Base-by-base conservation (phyloP, 1,140 invertebrate species). In the Rhyzopertha dominica region DNA sequence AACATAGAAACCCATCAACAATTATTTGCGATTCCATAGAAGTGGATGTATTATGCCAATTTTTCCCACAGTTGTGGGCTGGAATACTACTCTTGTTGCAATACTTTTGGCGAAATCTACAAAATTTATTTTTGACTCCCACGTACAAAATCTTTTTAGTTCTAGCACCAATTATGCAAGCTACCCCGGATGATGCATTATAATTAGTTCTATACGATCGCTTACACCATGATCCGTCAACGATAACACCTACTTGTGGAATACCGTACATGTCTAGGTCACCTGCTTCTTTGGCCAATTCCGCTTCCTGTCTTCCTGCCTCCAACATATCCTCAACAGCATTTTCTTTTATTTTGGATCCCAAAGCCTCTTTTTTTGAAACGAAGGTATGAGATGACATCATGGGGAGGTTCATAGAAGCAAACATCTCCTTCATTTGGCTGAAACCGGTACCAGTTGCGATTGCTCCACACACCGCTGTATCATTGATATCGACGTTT, bases 21-120 rank as follows among this genome's bases (percentile, higher is more conserved):
- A 68, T 57, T 7, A 62, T 58, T 22, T 55, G 52, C 3, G 53
- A 13, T 52, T 69, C 64, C 67, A 70, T 70, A 5, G 39, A 35
- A 7, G 57, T 59, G 4, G 62, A 60, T 3, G 48, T 16, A 1
- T 43, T 46, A 4, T 16, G 14, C 37, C 51, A 58, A 39, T 55
- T 55, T 49, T 58, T 37, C 32, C 22, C 51, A 53, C 41, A 39
- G 32, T 38, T 34, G 16, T 47, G 16, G 23, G 34, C 14, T 22
- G n/a, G n/a, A n/a, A n/a, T n/a, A n/a, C n/a, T n/a, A n/a, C n/a
- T n/a, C n/a, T n/a, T n/a, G n/a, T n/a, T n/a, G 18, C 54, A 53
- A 43, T 60, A 58, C 22, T 60, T 50, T n/a, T n/a, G n/a, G 49
- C 63, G 66, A 22, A 53, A 34, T 22, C 17, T 39, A 40, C 65